These are phyloP conservation scores for Volucella zonaria DNA, from an alignment of 2,888 invertebrate genomes.

Conservation along the genomic window DNA sequence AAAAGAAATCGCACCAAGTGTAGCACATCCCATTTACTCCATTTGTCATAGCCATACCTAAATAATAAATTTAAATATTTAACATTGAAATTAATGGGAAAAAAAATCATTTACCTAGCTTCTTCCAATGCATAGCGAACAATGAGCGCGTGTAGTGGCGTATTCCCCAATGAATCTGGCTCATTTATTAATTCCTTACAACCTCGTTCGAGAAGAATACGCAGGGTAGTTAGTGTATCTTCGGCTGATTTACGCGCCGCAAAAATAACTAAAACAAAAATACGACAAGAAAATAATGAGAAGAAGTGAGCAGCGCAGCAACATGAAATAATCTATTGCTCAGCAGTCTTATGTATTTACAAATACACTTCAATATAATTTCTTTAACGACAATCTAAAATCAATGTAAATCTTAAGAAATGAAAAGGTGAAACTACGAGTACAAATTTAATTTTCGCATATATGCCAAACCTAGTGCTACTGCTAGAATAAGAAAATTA, in stretches of 20 bases:
- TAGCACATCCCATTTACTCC: slow-evolving; percentile 90
- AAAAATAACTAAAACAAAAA: slow-evolving; percentile 84
- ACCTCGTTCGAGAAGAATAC: slow-evolving; percentile 88
- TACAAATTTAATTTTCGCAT: no score
- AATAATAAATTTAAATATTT: background rate
- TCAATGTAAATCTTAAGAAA: no score
- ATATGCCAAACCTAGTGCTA: no score
- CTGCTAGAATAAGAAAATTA: no score
- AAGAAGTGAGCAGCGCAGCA: no score
- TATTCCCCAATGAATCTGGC: slow-evolving; percentile 89
- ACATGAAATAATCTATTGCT: no score
- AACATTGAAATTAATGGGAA: background rate
- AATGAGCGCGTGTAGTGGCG: slow-evolving; percentile 87
- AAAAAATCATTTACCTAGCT: slow-evolving; percentile 80
- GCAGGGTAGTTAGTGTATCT: slow-evolving; percentile 87
- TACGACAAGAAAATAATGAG: background rate
- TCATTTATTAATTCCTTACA: slow-evolving; percentile 89
- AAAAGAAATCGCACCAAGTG: slow-evolving; percentile 86
- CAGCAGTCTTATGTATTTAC: no score
- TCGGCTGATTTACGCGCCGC: slow-evolving; percentile 88
- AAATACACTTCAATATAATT: no score
- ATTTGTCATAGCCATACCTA: slow-evolving; percentile 86
- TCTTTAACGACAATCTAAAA: no score
- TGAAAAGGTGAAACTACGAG: no score
- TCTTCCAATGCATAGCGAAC: slow-evolving; percentile 88